Evolutionary conservation across 1,140 invertebrate genomes (phyloP).

Genomic region (Drosophila kanapiae): DNA sequence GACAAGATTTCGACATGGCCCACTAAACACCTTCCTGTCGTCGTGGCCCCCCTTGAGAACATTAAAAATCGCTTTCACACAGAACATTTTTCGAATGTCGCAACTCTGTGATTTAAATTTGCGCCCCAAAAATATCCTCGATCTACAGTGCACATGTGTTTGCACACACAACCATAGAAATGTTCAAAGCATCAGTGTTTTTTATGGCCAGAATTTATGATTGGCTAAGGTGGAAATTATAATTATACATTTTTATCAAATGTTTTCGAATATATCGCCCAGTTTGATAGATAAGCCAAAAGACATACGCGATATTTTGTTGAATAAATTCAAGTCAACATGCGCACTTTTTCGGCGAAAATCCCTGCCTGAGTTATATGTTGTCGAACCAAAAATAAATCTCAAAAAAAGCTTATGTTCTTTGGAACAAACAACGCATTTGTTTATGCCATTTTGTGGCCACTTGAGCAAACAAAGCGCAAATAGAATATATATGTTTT

Average conservation of each 20-base stretch:
- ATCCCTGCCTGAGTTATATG: constrained; percentile 40
- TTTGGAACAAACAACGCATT: constrained; percentile 42
- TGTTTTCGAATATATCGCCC: constrained; percentile 11
- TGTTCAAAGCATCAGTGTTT: constrained; percentile 49
- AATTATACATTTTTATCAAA: constrained; percentile 44
- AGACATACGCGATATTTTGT: constrained; percentile 11
- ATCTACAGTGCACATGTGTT: constrained; percentile 9
- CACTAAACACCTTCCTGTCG: constrained; percentile 56
- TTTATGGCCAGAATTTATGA: constrained; percentile 55
- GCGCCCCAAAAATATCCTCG: constrained; percentile 7
- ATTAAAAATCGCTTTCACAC: constrained; percentile 56
- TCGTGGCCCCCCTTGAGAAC: constrained; percentile 16
- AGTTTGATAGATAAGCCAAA: constrained; percentile 21
- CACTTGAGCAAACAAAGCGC: constrained; percentile 47
- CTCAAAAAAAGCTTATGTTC: constrained; percentile 26
- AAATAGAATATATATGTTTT: constrained; percentile 14
- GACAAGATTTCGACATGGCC: constrained; percentile 73
- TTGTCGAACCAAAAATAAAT: constrained; percentile 54
- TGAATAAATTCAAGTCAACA: neutral
- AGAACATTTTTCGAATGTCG: constrained; percentile 39
- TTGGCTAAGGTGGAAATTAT: constrained; percentile 49
- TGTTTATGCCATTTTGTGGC: constrained; percentile 50
- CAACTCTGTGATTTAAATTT: constrained; percentile 38
- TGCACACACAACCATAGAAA: constrained; percentile 23
- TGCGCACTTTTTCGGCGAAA: constrained; percentile 15